These are phyloP conservation scores for Lagria hirta DNA, from an alignment of 2,888 invertebrate genomes.

Conservation along the genomic window DNA sequence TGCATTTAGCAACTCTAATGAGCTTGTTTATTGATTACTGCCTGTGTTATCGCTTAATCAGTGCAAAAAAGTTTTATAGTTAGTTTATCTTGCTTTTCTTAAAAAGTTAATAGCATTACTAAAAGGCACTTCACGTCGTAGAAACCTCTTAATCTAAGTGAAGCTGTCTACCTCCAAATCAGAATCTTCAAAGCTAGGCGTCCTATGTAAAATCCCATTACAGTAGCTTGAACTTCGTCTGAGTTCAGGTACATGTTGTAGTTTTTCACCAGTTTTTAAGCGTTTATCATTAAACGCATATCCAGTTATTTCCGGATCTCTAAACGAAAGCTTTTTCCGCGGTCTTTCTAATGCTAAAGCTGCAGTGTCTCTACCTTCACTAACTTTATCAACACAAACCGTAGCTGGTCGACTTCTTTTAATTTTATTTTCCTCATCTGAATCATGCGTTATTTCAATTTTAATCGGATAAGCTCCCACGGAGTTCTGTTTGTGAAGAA, in stretches of 20 bases:
- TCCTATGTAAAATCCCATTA: constrained; percentile 42
- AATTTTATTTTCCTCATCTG: constrained; percentile 33
- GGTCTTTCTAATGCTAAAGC: constrained; percentile 63
- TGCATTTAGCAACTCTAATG: no score
- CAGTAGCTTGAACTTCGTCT: constrained; percentile 42
- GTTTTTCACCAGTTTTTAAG: no score
- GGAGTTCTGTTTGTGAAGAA: constrained; percentile 50
- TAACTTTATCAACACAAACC: constrained; percentile 46
- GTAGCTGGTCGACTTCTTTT: constrained; percentile 46
- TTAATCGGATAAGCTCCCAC: constrained; percentile 49
- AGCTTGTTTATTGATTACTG: no score
- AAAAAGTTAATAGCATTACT: no score
- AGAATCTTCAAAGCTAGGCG: constrained; percentile 61
- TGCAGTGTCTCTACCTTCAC: constrained; percentile 51
- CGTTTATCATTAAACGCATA: no score
- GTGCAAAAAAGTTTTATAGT: no score
- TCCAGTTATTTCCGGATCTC: constrained; percentile 76
- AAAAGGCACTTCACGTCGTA: no score
- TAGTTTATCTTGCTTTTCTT: no score
- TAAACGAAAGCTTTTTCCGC: constrained; percentile 83
- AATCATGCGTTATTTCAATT: constrained; percentile 43
- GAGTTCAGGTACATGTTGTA: constrained; percentile 32
- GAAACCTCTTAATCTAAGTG: no score
- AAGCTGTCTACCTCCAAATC: constrained; percentile 69
- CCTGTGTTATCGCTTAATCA: no score